Conservation (phyloP, 2,113 vertebrate species). For the Henicopernis longicauda region DNA sequence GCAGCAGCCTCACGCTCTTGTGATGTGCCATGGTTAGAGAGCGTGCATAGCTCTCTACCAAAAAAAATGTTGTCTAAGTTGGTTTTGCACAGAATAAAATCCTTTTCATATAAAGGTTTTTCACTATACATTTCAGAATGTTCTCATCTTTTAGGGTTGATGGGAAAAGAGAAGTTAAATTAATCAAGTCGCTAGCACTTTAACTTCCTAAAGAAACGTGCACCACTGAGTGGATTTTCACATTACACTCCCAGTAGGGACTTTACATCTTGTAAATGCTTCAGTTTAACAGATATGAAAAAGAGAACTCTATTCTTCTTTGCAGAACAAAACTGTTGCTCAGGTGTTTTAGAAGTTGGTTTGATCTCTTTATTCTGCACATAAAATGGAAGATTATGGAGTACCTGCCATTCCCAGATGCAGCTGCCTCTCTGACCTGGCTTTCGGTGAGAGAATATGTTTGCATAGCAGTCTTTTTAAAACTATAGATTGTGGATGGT, state of each 20-base stretch:
- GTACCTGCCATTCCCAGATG: background rate
- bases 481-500: background rate
- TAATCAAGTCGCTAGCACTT: background rate
- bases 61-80: background rate
- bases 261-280: slow-evolving; percentile 7
- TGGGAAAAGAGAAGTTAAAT: background rate
- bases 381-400: slow-evolving; percentile 22
- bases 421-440: background rate
- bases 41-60: rapidly evolving
- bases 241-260: background rate
- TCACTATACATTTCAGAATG: background rate
- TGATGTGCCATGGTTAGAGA: background rate
- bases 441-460: background rate
- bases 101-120: background rate
- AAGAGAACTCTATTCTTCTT: background rate
- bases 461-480: background rate
- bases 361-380: slow-evolving; percentile 11
- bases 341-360: background rate
- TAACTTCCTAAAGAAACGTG: background rate
- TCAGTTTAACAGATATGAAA: slow-evolving; percentile 3
- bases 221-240: background rate
- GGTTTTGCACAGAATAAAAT: background rate
- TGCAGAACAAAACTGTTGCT: background rate
- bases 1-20: background rate
- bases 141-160: background rate